A percentile compares a stretch with the other conserved stretches of the same genome.
phyloP scores from a whole-genome alignment of 1,140 invertebrate species.

The Caerostris darwini region DNA sequence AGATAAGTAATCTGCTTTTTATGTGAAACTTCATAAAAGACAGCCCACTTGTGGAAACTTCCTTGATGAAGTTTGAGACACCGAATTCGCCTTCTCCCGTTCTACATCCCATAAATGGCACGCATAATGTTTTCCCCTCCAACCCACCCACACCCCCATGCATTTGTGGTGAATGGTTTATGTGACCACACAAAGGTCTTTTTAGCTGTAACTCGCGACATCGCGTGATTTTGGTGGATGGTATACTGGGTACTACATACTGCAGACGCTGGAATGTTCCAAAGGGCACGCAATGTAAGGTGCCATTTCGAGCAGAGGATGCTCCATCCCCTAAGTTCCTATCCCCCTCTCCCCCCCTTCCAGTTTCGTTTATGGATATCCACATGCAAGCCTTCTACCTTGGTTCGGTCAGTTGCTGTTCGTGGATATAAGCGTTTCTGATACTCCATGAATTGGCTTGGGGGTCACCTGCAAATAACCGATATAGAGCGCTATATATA shows the following conservation, averaged over 20 bases:
- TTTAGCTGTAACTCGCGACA: conserved; percentile 59
- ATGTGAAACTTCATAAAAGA: conserved; percentile 51
- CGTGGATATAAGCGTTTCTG: conserved; percentile 53
- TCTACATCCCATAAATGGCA: conserved; percentile 1
- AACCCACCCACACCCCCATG: not conserved
- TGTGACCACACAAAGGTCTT: conserved; percentile 56
- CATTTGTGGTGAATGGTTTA: conserved; percentile 56
- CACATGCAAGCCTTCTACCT: conserved; percentile 72
- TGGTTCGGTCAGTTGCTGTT: conserved; percentile 52
- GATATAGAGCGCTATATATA: not conserved
- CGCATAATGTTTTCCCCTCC: conserved; percentile 39
- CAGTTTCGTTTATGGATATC: conserved; percentile 38
- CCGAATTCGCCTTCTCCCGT: not conserved
- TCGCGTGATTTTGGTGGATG: conserved; percentile 47
- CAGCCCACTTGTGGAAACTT: conserved; percentile 17
- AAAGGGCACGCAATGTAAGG: not conserved
- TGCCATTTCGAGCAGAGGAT: not conserved
- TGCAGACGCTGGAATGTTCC: conserved; percentile 53
- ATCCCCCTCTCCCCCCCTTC: not conserved
- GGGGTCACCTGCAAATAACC: conserved; percentile 26
- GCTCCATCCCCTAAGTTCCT: not conserved
- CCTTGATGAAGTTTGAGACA: conserved; percentile 65
- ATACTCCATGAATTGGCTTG: conserved; percentile 20
- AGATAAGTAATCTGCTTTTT: conserved; percentile 51
- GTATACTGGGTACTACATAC: conserved; percentile 28